Evolutionary conservation across 37 sponge, comb jelly and placozoan genomes (phyloP).

Genomic region (Oopsacas minuta): DNA sequence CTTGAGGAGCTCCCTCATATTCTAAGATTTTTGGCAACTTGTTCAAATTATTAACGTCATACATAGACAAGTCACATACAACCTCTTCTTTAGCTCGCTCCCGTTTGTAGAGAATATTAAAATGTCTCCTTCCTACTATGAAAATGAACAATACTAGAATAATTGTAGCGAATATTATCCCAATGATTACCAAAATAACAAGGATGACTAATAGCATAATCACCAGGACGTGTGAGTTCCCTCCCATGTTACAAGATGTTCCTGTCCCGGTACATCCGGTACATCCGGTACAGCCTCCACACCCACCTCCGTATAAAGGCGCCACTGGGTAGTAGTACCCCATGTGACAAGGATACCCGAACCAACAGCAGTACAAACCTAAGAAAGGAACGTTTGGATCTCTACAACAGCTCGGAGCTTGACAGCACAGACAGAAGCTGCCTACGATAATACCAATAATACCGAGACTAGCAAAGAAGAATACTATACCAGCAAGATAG

Average conservation of each 20-base stretch:
- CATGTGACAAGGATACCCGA: not conserved
- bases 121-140: not conserved
- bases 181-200: not conserved
- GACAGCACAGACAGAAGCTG: not conserved
- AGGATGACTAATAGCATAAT: not conserved
- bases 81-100: not conserved
- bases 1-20: not conserved
- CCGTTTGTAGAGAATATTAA: constrained; percentile 10
- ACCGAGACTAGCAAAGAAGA: not conserved
- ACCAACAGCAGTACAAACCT: not conserved
- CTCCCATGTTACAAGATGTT: not conserved
- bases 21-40: not conserved
- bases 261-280: not conserved
- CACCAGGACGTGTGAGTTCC: not conserved
- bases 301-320: not conserved
- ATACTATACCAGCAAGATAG: not conserved
- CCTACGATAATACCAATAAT: not conserved
- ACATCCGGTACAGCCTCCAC: not conserved
- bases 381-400: not conserved
- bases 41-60: not conserved
- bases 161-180: not conserved
- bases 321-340: constrained; percentile 10
- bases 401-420: not conserved
- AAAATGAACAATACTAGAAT: not conserved
- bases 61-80: not conserved